Conservation (phyloP, 1,140 invertebrate genomes). For the Camponotus floridanus region DNA sequence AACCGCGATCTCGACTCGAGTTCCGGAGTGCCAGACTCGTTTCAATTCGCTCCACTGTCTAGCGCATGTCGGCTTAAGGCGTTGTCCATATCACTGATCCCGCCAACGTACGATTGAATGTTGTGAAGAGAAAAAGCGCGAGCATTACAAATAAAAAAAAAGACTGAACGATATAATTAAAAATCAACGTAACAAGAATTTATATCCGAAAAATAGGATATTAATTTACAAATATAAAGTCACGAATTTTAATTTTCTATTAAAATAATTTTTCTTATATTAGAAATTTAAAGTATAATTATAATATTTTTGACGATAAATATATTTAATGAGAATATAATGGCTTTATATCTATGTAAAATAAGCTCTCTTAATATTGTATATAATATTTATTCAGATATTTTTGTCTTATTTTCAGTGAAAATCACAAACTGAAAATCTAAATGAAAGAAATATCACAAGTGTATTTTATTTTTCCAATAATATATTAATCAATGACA, state of each 20-base stretch:
- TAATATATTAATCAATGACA: neutral
- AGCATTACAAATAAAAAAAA: neutral
- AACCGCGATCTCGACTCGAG: neutral
- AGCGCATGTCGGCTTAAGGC: neutral
- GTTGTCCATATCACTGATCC: neutral
- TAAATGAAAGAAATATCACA: neutral
- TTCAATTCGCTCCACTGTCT: constrained; percentile 38
- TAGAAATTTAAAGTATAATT: no score
- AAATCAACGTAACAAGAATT: neutral
- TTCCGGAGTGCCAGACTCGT: neutral
- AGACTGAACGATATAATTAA: neutral
- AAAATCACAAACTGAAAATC: neutral
- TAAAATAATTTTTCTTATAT: no score
- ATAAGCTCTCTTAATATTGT: no score
- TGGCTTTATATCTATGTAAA: no score
- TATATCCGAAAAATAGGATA: neutral
- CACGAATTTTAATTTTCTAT: no score
- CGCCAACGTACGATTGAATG: neutral
- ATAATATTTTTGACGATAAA: no score
- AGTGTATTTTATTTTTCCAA: constrained; percentile 10
- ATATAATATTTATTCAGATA: no score
- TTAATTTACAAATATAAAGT: neutral
- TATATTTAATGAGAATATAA: no score
- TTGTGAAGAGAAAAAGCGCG: neutral
- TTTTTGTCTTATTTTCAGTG: neutral